phyloP scores from a whole-genome alignment of 1,140 invertebrate genomes.

The Dufourea novaeangliae region DNA sequence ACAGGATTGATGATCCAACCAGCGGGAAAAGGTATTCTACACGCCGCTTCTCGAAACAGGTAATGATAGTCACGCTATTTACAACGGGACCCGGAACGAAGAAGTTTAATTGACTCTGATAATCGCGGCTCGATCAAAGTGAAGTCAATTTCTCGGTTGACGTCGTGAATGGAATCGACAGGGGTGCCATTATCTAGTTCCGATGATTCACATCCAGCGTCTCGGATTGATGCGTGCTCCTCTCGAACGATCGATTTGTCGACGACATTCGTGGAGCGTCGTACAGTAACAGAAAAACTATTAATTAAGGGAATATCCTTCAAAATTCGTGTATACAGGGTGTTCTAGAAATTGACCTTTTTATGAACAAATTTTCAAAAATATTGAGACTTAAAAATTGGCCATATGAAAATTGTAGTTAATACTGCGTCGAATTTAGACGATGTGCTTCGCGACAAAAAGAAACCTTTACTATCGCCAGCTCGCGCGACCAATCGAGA shows the following conservation, averaged over 20 bases:
- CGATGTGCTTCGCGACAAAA: too few species aligned
- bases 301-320: not conserved
- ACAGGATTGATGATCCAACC: too few species aligned
- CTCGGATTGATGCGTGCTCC: not conserved
- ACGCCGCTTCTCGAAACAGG: not conserved
- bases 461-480: too few species aligned
- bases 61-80: too few species aligned
- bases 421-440: too few species aligned
- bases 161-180: not conserved
- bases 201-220: slow-evolving; percentile 8
- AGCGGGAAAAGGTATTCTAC: not conserved
- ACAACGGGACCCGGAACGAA: too few species aligned
- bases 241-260: not conserved
- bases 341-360: too few species aligned
- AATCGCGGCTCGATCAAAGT: not conserved
- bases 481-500: not conserved
- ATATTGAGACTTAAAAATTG: too few species aligned
- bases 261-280: slow-evolving; percentile 9
- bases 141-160: slow-evolving; percentile 18
- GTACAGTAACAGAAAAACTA: too few species aligned
- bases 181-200: slow-evolving; percentile 6
- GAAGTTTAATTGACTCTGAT: not conserved
- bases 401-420: too few species aligned
- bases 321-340: too few species aligned
- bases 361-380: too few species aligned